Evolutionary conservation across 2,113 vertebrate species (phyloP).

Genomic region (Mirza zaza): DNA sequence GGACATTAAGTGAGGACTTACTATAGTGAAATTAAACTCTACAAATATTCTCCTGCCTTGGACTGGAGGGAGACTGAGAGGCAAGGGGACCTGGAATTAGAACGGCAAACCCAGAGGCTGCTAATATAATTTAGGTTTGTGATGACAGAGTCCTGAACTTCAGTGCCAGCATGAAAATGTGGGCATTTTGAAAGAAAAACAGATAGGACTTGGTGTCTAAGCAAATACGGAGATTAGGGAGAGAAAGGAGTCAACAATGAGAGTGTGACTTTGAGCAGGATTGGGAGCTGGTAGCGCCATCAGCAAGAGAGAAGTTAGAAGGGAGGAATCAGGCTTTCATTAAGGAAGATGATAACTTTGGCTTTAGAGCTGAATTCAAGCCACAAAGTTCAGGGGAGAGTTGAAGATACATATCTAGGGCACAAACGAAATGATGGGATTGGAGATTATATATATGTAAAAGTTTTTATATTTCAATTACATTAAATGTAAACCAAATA

Average conservation of each 20-base stretch:
- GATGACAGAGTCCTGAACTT: neutral
- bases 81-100: neutral
- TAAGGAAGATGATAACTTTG: neutral
- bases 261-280: neutral
- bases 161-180: neutral
- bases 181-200: neutral
- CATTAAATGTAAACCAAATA: neutral
- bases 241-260: neutral
- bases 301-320: neutral
- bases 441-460: neutral
- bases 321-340: neutral
- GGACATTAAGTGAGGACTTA: neutral
- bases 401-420: neutral
- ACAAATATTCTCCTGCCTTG: neutral
- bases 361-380: neutral
- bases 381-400: neutral
- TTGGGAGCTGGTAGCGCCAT: fast-evolving
- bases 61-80: fast-evolving
- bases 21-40: neutral
- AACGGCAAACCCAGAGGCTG: neutral
- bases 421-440: neutral
- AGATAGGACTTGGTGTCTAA: neutral
- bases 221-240: neutral
- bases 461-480: neutral
- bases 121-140: neutral